Percentiles rank a stretch among this genome's conserved stretches.
Evolutionary conservation across 1,140 invertebrate species (phyloP).

Genomic region (Goniozus legneri): DNA sequence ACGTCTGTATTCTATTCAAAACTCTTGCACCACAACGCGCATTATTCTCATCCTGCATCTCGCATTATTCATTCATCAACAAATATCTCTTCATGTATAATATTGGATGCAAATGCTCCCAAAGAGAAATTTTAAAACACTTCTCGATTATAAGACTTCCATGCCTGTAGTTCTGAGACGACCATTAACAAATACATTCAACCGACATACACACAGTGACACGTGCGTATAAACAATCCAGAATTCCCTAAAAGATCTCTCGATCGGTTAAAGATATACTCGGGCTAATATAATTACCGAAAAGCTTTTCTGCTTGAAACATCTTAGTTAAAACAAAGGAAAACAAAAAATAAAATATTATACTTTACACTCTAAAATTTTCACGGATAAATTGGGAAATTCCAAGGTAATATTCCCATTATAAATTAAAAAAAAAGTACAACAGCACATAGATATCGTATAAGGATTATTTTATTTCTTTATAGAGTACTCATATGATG

Average conservation of each 20-base stretch:
- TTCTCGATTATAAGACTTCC: constrained; percentile 23
- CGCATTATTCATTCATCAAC: constrained; percentile 22
- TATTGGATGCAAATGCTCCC: constrained; percentile 5
- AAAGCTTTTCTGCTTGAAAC: too few species aligned
- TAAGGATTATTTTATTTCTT: constrained; percentile 31
- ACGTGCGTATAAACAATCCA: constrained; percentile 16
- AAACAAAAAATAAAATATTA: not conserved
- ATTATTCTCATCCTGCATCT: constrained; percentile 17
- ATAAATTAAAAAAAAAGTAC: constrained; percentile 26
- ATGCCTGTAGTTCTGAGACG: constrained; percentile 46
- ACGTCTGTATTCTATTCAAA: constrained; percentile 22
- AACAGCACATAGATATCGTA: constrained; percentile 27
- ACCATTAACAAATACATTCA: constrained; percentile 51
- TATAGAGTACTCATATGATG: constrained; percentile 34
- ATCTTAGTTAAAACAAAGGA: not conserved
- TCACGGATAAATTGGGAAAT: not conserved
- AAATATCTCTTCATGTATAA: not conserved
- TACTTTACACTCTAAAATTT: not conserved
- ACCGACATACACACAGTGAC: constrained; percentile 42
- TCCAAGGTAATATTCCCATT: not conserved
- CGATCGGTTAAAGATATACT: not conserved
- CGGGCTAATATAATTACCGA: too few species aligned
- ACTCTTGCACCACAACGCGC: constrained; percentile 16
- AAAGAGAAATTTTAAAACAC: constrained; percentile 12
- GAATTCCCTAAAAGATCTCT: not conserved